Conservation (phyloP, 2,113 vertebrate genomes). For the Numida meleagris region DNA sequence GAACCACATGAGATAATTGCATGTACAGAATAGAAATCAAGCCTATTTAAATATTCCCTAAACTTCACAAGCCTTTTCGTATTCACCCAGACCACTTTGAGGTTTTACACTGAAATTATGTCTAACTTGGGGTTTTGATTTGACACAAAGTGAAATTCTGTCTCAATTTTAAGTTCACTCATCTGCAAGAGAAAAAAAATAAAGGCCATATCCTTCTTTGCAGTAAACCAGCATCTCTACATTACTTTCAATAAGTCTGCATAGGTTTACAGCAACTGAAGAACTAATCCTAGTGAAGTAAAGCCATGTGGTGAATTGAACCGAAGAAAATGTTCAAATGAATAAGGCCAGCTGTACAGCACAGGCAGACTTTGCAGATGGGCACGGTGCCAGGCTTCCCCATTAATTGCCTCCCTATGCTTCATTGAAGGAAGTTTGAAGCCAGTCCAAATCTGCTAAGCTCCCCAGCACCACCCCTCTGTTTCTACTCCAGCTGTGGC, state of each 20-base stretch:
- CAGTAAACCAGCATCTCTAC: neutral
- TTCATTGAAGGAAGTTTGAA: slow-evolving; percentile 60
- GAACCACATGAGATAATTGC: neutral
- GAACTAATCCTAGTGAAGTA: slow-evolving; percentile 36
- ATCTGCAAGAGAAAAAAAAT: neutral
- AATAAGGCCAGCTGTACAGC: slow-evolving; percentile 49
- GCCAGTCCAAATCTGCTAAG: slow-evolving; percentile 49
- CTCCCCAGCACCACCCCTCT: slow-evolving; percentile 40
- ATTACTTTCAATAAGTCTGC: neutral
- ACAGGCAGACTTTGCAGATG: slow-evolving; percentile 37
- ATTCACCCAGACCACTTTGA: neutral
- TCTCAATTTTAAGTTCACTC: neutral
- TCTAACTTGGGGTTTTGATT: slow-evolving; percentile 14
- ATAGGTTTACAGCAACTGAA: neutral
- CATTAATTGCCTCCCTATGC: slow-evolving; percentile 59
- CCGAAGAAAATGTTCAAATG: slow-evolving; percentile 62
- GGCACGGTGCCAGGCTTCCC: slow-evolving; percentile 45
- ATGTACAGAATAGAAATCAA: neutral
- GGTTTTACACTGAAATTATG: neutral
- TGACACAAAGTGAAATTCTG: neutral
- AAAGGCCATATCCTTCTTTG: neutral
- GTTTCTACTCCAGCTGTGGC: slow-evolving; percentile 16
- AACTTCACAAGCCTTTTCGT: slow-evolving; percentile 3
- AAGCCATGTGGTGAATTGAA: slow-evolving; percentile 50
- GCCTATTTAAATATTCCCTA: neutral